Percentiles rank a stretch among this genome's conserved stretches.
Evolutionary conservation across 2,888 invertebrate genomes (phyloP).

Genomic region (Tenthredo scrophulariae): DNA sequence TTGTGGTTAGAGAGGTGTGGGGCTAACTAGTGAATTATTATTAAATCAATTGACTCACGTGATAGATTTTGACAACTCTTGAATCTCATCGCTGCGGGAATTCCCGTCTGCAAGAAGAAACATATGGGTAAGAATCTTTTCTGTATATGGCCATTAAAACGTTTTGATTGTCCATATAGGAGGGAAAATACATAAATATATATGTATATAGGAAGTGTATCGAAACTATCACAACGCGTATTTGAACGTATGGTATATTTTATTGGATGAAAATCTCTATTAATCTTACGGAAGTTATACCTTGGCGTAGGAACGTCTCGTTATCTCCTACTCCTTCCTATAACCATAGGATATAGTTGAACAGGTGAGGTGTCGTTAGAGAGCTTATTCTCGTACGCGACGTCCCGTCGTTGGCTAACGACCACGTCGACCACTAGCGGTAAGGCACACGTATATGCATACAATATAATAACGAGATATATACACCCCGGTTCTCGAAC

Average conservation of each 20-base stretch:
- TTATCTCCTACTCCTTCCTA: slow-evolving; percentile 28
- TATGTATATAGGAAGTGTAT: background rate
- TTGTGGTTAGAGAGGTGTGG: background rate
- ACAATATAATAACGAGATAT: slow-evolving; percentile 39
- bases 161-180: background rate
- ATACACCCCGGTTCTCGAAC: background rate
- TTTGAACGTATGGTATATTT: background rate
- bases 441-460: slow-evolving; percentile 18
- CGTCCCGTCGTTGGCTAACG: slow-evolving; percentile 42
- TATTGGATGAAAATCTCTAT: slow-evolving; percentile 28
- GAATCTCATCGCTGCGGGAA: background rate
- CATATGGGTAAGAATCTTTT: background rate
- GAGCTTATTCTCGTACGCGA: slow-evolving; percentile 33
- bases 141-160: background rate
- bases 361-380: slow-evolving; percentile 47
- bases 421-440: slow-evolving; percentile 38
- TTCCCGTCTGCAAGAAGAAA: background rate
- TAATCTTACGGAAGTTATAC: slow-evolving; percentile 33
- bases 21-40: background rate
- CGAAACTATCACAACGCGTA: background rate
- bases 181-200: background rate
- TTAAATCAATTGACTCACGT: background rate
- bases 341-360: background rate
- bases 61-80: background rate
- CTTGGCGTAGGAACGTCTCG: slow-evolving; percentile 16